Evolutionary conservation across 2,797 vertebrate genomes (phyloP), one percentile per base, ranked within the genome.

Genomic region (Acropternis orthonyx): DNA sequence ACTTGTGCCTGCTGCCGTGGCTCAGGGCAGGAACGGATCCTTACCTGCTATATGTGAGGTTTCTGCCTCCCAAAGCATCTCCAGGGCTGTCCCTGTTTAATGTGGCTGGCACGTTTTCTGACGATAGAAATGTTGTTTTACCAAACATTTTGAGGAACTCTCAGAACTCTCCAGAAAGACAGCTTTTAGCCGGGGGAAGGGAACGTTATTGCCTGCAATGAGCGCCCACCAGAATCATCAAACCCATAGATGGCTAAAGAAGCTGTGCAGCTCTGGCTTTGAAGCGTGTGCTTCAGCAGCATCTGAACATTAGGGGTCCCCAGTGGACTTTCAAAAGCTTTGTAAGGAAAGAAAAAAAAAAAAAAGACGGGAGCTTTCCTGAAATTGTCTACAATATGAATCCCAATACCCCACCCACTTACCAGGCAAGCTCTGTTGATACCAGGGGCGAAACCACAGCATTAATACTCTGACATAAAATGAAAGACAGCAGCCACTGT

Each of bases 281-380:
- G 58, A 48, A 69, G 49, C 0, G 1, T 37, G 41, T 92, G 74
- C 54, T 92, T 95, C 82, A 65, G 58, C 89, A 62, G 49, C 58
- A 30, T 24, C n/a, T 86, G 78, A 96, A 96, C 98, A 91, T 97
- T 97, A 97, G 98, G 95, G 93, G 98, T 94, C 97, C 87, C 96
- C 93, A 96, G 95, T 44, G 90, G 71, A 94, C 97, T 97, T 96
- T 51, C 32, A 55, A 88, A 92, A 74, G 2, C 69, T 84, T 39
- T 73, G n/a, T 20, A 14, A 14, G 2, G 52, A 18, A 30, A 8
- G 2, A 2, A 3, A 21, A 9, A 43, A 24, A 6, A 6, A 22
- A 54, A 14, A 8, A 21, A 7, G 5, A 19, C 51, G 22, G 27
- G 63, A 59, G 44, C 51, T 44, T 85, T 58, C 30, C 48, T 75